Base-by-base conservation (phyloP, 2,797 vertebrate genomes). In the Halcyon leucocephala region DNA sequence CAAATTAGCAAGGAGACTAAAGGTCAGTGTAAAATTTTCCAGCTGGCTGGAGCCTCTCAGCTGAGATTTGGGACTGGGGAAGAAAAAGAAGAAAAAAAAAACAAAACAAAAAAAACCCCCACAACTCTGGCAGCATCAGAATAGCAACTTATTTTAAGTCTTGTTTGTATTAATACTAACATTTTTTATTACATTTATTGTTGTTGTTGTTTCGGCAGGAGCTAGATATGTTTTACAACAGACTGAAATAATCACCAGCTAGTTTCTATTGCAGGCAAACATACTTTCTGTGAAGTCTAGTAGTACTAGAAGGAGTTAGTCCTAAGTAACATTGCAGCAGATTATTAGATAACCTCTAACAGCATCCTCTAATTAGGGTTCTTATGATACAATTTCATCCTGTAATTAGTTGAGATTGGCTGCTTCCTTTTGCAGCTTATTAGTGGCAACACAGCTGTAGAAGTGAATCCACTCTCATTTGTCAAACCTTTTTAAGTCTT, bases 341-440 rank as follows among this genome's bases (percentile, higher is more conserved):
- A 99, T 99, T 98, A 99, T 98, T 98, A 99, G 99, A 99, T 99
- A 99, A 99, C 99, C 98, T 99, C 97, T 98, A 99, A 99, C 99
- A 99, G 98, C 98, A 98, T 99, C 99, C 98, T 99, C 98, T 99
- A 99, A 99, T 99, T 99, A 99, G 98, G 99, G 99, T 99, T 99
- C 99, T 99, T 99, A 99, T 99, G 99, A 99, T 99, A 99, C 99
- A 99, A 99, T 99, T 99, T 99, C 98, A 99, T 99, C 98, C 98
- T 99, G 98, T 99, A 99, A 99, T 99, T 99, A 99, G 99, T 98
- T 98, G 98, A 99, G 98, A 99, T 99, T 99, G 99, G 98, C 98
- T 99, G 98, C 98, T 99, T 99, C 98, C 98, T 99, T 98, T 98
- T 98, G 98, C 98, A 98, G 98, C 99, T 99, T 99, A 99, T 99